These are phyloP conservation scores for Arothron firmamentum DNA, from an alignment of 2,113 vertebrate genomes.

Conservation along the genomic window DNA sequence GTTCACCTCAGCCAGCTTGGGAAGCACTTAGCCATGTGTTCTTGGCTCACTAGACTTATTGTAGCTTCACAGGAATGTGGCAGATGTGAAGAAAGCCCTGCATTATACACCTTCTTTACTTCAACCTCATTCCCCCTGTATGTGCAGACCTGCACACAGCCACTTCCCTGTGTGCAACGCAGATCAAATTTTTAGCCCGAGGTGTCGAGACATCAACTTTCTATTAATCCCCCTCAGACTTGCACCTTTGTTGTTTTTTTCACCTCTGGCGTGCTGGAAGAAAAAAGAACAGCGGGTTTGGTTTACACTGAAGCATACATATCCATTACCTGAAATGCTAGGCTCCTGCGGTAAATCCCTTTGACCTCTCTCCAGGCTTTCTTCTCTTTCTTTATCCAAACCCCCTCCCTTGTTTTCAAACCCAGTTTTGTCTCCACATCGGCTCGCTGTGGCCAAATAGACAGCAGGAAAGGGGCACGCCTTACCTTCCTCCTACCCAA, in stretches of 20 bases:
- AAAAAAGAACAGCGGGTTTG: conserved; percentile 67
- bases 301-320: conserved; percentile 69
- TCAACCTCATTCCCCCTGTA: conserved; percentile 7
- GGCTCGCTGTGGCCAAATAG: conserved; percentile 43
- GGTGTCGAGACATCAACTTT: conserved; percentile 62
- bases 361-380: conserved; percentile 60
- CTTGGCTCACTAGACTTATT: conserved; percentile 25
- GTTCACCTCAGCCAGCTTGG: conserved; percentile 64
- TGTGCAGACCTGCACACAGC: conserved; percentile 19
- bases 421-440: conserved; percentile 40
- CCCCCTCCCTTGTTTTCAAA: conserved; percentile 28
- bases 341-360: conserved; percentile 73
- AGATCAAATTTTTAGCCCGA: conserved; percentile 53
- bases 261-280: conserved; percentile 50
- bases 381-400: conserved; percentile 35
- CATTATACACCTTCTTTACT: conserved; percentile 16
- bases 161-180: conserved; percentile 41
- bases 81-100: conserved; percentile 31
- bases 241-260: conserved; percentile 66
- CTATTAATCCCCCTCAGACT: conserved; percentile 61
- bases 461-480: conserved; percentile 36
- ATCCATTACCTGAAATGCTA: conserved; percentile 76
- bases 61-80: conserved; percentile 54
- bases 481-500: conserved; percentile 36
- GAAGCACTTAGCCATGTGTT: conserved; percentile 61